A percentile compares a stretch with the other conserved stretches of the same genome.
Conservation (phyloP, 2,888 invertebrate genomes). For the Drosophila neotestacea region DNA sequence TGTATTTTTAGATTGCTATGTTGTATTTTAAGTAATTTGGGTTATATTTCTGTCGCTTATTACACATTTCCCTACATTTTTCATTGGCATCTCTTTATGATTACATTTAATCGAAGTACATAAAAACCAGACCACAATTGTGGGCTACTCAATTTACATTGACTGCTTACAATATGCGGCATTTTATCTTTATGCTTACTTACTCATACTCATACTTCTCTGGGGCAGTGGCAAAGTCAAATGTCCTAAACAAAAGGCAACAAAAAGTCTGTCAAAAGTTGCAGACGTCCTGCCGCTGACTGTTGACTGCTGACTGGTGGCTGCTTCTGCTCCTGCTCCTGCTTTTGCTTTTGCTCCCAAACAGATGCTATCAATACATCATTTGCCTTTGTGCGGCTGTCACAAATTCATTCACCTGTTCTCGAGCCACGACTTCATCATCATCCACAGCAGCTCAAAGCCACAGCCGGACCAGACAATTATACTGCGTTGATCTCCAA, state of each 20-base stretch:
- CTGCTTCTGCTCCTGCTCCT: conserved; percentile 42
- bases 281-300: conserved; percentile 71
- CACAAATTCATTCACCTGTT: conserved; percentile 80
- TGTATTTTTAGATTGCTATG: conserved; percentile 2
- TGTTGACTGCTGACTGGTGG: conserved; percentile 42
- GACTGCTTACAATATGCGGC: conserved; percentile 27
- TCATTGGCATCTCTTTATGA: not conserved
- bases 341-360: conserved; percentile 55
- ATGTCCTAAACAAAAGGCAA: conserved; percentile 49
- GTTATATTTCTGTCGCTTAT: not conserved
- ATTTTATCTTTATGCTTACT: conserved; percentile 12
- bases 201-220: not conserved
- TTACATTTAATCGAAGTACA: conserved; percentile 7
- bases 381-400: conserved; percentile 77
- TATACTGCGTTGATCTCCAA: conserved; percentile 80
- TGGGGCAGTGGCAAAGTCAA: conserved; percentile 24
- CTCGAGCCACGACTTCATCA: conserved; percentile 73
- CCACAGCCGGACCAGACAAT: conserved; percentile 64
- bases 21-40: too few species aligned
- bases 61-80: not conserved
- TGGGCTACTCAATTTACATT: conserved; percentile 58
- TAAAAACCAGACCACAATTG: conserved; percentile 45
- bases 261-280: conserved; percentile 60
- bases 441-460: conserved; percentile 40
- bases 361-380: conserved; percentile 81